phyloP scores from a whole-genome alignment of 1,140 invertebrate genomes.

The Cotesia chilonis region DNA sequence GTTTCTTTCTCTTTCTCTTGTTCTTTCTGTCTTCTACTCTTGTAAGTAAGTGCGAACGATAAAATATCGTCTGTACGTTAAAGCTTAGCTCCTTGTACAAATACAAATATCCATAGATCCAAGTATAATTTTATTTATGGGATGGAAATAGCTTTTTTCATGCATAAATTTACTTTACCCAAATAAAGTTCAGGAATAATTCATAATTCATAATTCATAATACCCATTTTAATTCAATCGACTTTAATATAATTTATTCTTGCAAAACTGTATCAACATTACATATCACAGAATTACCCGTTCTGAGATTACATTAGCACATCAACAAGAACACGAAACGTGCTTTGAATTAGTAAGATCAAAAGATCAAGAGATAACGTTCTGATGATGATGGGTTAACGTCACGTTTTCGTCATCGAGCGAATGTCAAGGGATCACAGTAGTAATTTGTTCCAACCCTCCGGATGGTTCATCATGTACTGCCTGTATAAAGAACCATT shows the following conservation, averaged over 20 bases:
- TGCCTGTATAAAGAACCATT: not conserved
- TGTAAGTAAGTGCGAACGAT: not conserved
- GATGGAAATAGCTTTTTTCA: too few relatives aligned
- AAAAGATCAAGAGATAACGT: slow-evolving; percentile 28
- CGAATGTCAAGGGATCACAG: slow-evolving; percentile 17
- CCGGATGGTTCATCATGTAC: not conserved
- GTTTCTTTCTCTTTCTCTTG: slow-evolving; percentile 10
- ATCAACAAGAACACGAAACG: slow-evolving; percentile 4
- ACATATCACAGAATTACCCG: not conserved
- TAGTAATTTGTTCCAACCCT: slow-evolving; percentile 34
- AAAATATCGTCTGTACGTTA: not conserved
- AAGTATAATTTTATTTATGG: too few relatives aligned
- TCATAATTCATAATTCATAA: not conserved
- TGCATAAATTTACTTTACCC: slow-evolving; percentile 1
- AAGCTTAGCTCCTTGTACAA: not conserved
- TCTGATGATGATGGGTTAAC: slow-evolving; percentile 29
- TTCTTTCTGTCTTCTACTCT: not conserved
- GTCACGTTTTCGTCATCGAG: slow-evolving; percentile 38
- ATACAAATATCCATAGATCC: too few relatives aligned
- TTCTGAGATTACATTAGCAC: not conserved
- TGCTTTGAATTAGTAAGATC: slow-evolving; percentile 14
- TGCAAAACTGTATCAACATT: not conserved
- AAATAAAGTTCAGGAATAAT: not conserved
- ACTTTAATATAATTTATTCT: slow-evolving; percentile 1
- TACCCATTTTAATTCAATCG: slow-evolving; percentile 19